phyloP scores from a whole-genome alignment of 2,797 vertebrate genomes.

The Centropyge bicolor region DNA sequence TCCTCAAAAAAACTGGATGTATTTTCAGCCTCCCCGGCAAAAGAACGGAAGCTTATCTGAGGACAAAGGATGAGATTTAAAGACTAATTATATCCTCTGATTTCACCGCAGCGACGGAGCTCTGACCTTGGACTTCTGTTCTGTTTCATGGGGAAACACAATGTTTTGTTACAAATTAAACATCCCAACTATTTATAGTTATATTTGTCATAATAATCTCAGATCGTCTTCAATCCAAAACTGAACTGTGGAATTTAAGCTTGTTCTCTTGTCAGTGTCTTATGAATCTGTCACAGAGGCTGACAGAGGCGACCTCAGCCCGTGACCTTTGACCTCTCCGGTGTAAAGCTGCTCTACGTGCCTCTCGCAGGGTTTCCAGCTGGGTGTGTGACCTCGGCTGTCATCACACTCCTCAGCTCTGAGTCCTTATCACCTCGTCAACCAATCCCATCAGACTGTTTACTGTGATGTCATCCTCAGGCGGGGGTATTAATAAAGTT shows the following conservation, averaged over 20 bases:
- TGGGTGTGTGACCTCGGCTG: slow-evolving; percentile 54
- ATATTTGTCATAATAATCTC: too few relatives aligned
- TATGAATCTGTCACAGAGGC: background rate
- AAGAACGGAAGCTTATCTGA: slow-evolving; percentile 12
- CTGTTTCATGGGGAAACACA: too few relatives aligned
- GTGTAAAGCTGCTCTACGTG: slow-evolving; percentile 34
- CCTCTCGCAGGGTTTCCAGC: background rate
- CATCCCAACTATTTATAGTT: too few relatives aligned
- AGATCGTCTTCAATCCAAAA: too few relatives aligned
- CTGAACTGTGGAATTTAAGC: background rate
- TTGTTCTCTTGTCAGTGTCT: background rate
- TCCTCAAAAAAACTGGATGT: slow-evolving; percentile 19
- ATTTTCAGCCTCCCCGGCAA: slow-evolving; percentile 1
- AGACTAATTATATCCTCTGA: slow-evolving; percentile 13
- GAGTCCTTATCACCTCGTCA: slow-evolving; percentile 52
- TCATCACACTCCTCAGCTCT: slow-evolving; percentile 32
- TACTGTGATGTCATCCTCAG: slow-evolving; percentile 36
- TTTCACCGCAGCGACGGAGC: background rate
- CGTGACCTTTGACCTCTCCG: slow-evolving; percentile 39
- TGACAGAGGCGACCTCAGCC: background rate
- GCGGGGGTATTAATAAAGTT: slow-evolving; percentile 41
- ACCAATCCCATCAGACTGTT: slow-evolving; percentile 49
- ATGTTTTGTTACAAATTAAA: too few relatives aligned
- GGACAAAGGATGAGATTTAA: background rate
- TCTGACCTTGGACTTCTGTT: too few relatives aligned